These are phyloP conservation scores for Gerris buenoi DNA, from an alignment of 1,140 invertebrate species.

Conservation along the genomic window DNA sequence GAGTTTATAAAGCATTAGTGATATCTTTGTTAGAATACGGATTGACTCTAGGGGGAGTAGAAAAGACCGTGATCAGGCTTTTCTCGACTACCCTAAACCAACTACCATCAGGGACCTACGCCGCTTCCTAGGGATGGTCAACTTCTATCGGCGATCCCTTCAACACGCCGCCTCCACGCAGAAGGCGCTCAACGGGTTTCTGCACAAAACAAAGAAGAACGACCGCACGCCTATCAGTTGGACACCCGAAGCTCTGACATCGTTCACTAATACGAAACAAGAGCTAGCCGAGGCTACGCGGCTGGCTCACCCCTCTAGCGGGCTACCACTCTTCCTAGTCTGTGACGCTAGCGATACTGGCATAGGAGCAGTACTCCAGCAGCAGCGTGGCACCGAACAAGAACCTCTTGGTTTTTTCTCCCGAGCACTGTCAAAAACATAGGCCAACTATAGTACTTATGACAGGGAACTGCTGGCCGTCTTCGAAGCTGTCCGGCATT, in stretches of 20 bases:
- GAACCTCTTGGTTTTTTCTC: neutral
- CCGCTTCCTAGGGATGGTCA: constrained; percentile 6
- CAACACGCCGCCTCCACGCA: neutral
- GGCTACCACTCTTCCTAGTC: neutral
- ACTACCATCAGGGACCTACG: constrained; percentile 16
- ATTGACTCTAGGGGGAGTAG: constrained; percentile 21
- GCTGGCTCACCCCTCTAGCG: constrained; percentile 20
- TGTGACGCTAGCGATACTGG: neutral
- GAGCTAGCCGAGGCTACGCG: constrained; percentile 15
- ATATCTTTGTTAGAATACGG: constrained; percentile 24
- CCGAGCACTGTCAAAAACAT: neutral
- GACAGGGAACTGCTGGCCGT: neutral
- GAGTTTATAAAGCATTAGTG: too few relatives aligned
- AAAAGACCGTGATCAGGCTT: constrained; percentile 18
- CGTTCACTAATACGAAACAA: constrained; percentile 22
- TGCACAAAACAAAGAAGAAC: constrained; percentile 13
- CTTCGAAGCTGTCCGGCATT: neutral
- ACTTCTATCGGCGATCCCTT: constrained; percentile 1
- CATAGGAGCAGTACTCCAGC: neutral
- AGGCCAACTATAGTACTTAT: neutral
- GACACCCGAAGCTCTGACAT: constrained; percentile 14
- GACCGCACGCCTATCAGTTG: constrained; percentile 19
- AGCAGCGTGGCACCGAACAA: neutral
- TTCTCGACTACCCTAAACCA: constrained; percentile 11
- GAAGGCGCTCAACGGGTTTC: constrained; percentile 1